phyloP scores from a whole-genome alignment of 2,113 vertebrate genomes.

The Paramisgurnus dabryanus region DNA sequence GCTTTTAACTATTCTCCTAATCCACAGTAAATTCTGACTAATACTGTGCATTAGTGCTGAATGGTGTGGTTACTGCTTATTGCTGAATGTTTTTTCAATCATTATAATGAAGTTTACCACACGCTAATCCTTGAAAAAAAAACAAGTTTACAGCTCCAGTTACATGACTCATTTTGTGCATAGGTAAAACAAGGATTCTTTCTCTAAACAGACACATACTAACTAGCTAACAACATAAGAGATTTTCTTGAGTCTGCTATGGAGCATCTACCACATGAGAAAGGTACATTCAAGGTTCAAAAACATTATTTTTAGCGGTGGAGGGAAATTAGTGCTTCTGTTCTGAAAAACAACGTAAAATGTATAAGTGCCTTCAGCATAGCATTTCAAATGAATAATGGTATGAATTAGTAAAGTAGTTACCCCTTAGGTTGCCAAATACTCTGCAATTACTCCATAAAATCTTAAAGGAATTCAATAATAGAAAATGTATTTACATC shows the following conservation, averaged over 20 bases:
- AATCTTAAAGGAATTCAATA: background rate
- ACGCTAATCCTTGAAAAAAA: constrained; percentile 45
- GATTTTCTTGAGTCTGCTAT: constrained; percentile 7
- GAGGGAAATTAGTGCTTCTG: background rate
- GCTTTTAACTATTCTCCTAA: background rate
- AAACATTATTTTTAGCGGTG: background rate
- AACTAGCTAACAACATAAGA: background rate
- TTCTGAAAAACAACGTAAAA: too few species aligned
- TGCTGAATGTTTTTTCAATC: constrained; percentile 1
- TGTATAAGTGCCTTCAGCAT: background rate
- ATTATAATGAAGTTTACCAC: constrained; percentile 41
- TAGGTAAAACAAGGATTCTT: constrained; percentile 40
- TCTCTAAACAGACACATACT: constrained; percentile 32
- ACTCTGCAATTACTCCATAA: background rate
- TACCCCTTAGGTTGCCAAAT: background rate
- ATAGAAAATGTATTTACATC: background rate
- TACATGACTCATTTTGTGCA: constrained; percentile 50
- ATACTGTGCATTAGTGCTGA: background rate
- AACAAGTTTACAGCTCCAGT: constrained; percentile 47
- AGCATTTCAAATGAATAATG: background rate
- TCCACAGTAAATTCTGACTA: background rate
- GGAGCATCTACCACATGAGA: background rate
- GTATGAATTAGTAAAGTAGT: background rate
- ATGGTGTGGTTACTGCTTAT: background rate
- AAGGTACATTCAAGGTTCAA: background rate